Conservation (phyloP, 2,888 invertebrate species). For the Octodonta nipae region DNA sequence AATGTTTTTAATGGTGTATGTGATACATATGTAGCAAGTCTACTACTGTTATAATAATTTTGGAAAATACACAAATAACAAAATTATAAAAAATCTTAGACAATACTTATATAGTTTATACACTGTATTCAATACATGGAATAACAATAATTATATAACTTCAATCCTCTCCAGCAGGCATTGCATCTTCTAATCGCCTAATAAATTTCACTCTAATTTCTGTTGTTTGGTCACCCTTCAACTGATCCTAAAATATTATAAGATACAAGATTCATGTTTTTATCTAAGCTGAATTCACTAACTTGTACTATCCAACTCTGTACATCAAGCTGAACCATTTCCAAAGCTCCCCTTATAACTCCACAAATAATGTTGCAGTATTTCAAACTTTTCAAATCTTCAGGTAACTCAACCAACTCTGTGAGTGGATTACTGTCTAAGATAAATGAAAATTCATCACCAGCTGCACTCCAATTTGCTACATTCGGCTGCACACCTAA, state of each 20-base stretch:
- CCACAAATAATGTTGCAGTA: conserved; percentile 91
- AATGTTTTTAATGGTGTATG: too few relatives aligned
- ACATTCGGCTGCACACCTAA: conserved; percentile 85
- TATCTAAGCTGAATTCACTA: conserved; percentile 5
- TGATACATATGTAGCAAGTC: too few relatives aligned
- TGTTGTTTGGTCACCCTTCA: conserved; percentile 87
- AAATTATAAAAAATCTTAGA: too few relatives aligned
- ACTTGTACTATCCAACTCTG: conserved; percentile 78
- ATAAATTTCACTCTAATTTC: conserved; percentile 91
- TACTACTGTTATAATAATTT: too few relatives aligned
- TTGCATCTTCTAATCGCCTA: conserved; percentile 88
- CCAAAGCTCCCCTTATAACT: conserved; percentile 81
- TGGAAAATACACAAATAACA: too few relatives aligned
- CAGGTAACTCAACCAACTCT: conserved; percentile 93
- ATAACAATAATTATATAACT: too few relatives aligned
- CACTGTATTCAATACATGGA: too few relatives aligned
- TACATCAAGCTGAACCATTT: conserved; percentile 97
- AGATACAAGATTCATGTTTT: too few relatives aligned
- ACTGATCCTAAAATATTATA: conserved; percentile 64
- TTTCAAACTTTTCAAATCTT: conserved; percentile 65
- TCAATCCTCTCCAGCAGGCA: conserved; percentile 96
- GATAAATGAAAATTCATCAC: conserved; percentile 91
- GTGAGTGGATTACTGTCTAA: conserved; percentile 92
- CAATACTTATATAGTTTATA: too few relatives aligned
- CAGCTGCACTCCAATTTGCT: conserved; percentile 84